A percentile compares a stretch with the other conserved stretches of the same genome.
phyloP scores from a whole-genome alignment of 1,140 invertebrate species.

The Meteorus sp. region DNA sequence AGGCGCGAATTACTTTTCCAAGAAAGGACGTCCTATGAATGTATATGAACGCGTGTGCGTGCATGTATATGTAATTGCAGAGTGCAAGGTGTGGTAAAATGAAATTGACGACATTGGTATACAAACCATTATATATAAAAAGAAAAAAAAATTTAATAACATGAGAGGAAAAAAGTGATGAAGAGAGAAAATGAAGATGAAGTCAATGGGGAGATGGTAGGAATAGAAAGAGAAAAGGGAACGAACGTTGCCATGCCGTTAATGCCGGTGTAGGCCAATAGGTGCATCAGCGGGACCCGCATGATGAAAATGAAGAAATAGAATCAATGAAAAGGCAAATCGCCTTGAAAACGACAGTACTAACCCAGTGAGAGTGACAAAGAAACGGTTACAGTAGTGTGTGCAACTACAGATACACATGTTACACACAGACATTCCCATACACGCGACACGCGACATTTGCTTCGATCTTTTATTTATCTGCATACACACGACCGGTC shows the following conservation, averaged over 20 bases:
- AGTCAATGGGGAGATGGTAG: background rate
- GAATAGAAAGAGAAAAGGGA: conserved; percentile 7
- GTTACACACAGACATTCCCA: too few relatives aligned
- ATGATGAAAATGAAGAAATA: conserved; percentile 27
- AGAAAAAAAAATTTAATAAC: background rate
- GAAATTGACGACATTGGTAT: background rate
- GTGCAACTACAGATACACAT: too few relatives aligned
- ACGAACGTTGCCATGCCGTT: conserved; percentile 20
- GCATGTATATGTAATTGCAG: too few relatives aligned
- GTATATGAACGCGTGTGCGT: too few relatives aligned
- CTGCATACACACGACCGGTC: conserved; percentile 18
- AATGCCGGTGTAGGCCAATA: conserved; percentile 27
- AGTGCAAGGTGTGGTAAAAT: too few relatives aligned
- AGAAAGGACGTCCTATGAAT: too few relatives aligned
- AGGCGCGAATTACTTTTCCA: too few relatives aligned
- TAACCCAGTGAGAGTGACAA: conserved; percentile 29
- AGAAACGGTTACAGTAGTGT: too few relatives aligned
- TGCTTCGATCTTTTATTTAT: background rate
- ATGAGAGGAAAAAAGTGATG: background rate
- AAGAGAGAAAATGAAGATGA: background rate
- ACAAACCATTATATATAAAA: too few relatives aligned
- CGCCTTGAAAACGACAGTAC: conserved; percentile 25
- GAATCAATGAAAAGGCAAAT: background rate
- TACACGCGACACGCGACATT: too few relatives aligned
- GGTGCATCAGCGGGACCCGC: conserved; percentile 28